Evolutionary conservation across 2,888 invertebrate genomes (phyloP).

Genomic region (Tenthredo scrophulariae): DNA sequence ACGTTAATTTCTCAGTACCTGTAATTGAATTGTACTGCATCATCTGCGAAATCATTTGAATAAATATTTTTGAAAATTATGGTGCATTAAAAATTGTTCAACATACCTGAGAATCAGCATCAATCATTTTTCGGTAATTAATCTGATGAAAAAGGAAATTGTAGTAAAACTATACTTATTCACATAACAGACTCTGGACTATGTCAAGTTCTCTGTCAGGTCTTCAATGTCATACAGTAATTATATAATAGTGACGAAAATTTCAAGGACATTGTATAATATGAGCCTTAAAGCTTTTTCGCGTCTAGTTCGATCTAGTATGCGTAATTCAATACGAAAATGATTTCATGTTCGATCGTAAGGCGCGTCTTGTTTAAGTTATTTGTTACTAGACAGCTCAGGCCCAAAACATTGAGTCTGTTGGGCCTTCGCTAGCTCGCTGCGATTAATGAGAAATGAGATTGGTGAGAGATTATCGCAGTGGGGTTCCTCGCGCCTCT

Average conservation of each 20-base stretch:
- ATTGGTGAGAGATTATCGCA: conserved; percentile 68
- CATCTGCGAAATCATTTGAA: not conserved
- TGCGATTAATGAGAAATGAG: conserved; percentile 66
- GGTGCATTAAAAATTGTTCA: not conserved
- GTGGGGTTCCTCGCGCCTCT: conserved; percentile 63
- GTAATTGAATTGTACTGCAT: not conserved
- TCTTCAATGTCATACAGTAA: not conserved
- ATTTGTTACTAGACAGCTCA: conserved; percentile 21
- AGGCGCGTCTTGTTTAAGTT: conserved; percentile 13
- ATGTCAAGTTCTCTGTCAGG: not conserved
- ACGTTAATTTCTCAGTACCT: not conserved
- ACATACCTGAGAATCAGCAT: not conserved
- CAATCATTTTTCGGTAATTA: not conserved
- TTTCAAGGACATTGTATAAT: not conserved
- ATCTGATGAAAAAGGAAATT: not conserved
- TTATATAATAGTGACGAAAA: not conserved
- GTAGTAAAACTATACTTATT: not conserved
- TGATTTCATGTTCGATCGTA: not conserved
- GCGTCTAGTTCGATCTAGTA: not conserved
- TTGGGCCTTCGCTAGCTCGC: conserved; percentile 58
- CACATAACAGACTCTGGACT: not conserved
- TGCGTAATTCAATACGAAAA: conserved; percentile 8
- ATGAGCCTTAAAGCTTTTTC: not conserved
- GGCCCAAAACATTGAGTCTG: conserved; percentile 37
- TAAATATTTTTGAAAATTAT: not conserved